Base-by-base conservation (phyloP, 1,140 invertebrate genomes). In the Campoletis sonorensis region DNA sequence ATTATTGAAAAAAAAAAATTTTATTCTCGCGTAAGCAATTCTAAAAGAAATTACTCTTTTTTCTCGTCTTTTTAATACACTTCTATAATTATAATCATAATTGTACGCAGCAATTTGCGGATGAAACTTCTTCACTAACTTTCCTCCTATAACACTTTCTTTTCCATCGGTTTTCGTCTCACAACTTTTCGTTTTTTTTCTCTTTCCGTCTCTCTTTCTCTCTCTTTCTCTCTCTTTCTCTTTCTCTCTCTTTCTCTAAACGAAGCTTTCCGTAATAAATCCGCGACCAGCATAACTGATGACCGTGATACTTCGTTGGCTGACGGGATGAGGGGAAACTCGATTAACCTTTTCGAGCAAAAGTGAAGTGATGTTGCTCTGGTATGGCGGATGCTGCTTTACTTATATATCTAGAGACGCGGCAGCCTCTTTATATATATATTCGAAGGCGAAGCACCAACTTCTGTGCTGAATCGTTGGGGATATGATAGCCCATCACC, bases 261-360 rank as follows among this genome's bases (percentile, higher is more conserved):
- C 61, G 61, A 64, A 23, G n/a, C 61, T 64, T 15, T 16, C 13
- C 61, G 61, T 64, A 64, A 64, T 64, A 64, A 64, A 64, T 64
- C n/a, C 61, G 61, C 61, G 61, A 26, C 61, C 11, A 23, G 61
- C 61, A 64, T 64, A 27, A 64, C 61, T 64, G 61, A 64, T 26
- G 61, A 27, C 61, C 23, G 61, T 27, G 61, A 64, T 64, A 64
- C 61, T 27, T 26, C 30, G n/a, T 64, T 15, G 21, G 21, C 61
- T 16, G 21, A 54, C 23, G 61, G 3, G 21, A 64, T 27, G 61
- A 33, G 23, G 23, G 23, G 10, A 64, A 64, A 64, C 61, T 64
- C 61, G 61, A 64, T 64, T 64, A 27, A 64, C 21, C n/a, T 27
- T 64, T 27, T 13, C 61, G 23, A 54, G 51, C 51, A n/a, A 21